Evolutionary conservation across 2,797 vertebrate genomes (phyloP).

Genomic region (Aplochiton taeniatus): DNA sequence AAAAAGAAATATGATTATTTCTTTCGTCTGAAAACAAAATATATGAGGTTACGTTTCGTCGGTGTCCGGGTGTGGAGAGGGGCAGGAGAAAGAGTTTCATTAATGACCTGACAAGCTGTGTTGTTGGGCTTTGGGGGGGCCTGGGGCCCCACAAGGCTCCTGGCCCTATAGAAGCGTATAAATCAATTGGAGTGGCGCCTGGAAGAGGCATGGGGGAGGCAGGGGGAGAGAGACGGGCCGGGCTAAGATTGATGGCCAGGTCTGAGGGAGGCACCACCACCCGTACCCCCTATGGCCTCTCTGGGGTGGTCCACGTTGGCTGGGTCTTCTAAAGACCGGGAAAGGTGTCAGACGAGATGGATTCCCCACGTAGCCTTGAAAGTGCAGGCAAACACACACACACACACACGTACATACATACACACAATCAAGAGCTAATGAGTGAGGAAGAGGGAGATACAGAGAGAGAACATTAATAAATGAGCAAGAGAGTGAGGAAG

Average conservation of each 20-base stretch:
- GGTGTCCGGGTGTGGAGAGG: too few relatives aligned
- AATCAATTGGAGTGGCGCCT: constrained; percentile 28
- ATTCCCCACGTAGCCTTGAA: too few relatives aligned
- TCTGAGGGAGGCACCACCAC: neutral
- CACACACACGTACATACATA: neutral
- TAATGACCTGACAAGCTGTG: too few relatives aligned
- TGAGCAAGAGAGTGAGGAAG: neutral
- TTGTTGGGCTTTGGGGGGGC: neutral
- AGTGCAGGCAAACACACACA: neutral
- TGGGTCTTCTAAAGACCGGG: too few relatives aligned
- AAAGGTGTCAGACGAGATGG: too few relatives aligned
- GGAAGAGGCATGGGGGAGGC: constrained; percentile 15
- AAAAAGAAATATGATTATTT: neutral
- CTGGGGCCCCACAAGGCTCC: neutral
- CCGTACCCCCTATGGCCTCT: neutral
- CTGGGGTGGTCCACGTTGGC: neutral
- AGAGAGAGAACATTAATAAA: neutral
- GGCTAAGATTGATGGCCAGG: constrained; percentile 29
- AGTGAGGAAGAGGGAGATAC: neutral
- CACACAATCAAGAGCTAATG: neutral
- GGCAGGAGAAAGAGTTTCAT: too few relatives aligned
- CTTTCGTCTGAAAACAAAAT: too few relatives aligned
- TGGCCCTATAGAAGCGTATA: constrained; percentile 10
- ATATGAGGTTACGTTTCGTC: too few relatives aligned
- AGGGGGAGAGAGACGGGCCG: neutral